These are phyloP conservation scores for Aporophyla nigra DNA, from an alignment of 2,888 invertebrate species.

Conservation along the genomic window DNA sequence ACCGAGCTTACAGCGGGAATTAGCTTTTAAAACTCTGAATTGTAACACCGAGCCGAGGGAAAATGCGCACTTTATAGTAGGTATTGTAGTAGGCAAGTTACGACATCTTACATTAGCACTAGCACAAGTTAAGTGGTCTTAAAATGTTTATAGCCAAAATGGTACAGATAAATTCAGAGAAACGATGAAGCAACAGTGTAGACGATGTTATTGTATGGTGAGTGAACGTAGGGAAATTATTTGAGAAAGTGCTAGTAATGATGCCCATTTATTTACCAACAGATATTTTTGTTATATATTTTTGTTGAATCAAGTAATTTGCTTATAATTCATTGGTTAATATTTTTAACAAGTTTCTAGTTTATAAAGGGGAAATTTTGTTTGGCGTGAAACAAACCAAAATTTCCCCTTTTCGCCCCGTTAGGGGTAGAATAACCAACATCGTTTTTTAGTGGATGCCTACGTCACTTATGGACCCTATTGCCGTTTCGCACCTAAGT, in stretches of 20 bases:
- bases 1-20: neutral
- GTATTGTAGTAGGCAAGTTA: neutral
- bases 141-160: constrained; percentile 50
- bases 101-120: constrained; percentile 45
- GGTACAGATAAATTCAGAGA: constrained; percentile 28
- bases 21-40: neutral
- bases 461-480: no score
- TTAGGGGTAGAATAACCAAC: no score
- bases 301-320: no score
- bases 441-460: no score
- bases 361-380: no score
- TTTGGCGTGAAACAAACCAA: no score
- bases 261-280: neutral
- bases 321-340: no score
- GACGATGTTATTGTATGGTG: constrained; percentile 5
- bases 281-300: neutral
- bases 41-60: neutral
- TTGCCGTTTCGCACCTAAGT: no score
- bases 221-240: constrained; percentile 1
- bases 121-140: constrained; percentile 43
- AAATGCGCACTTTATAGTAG: neutral
- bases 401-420: no score
- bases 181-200: constrained; percentile 26
- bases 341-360: no score
- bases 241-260: neutral